Conservation (phyloP, 2,113 vertebrate species). For the Xenopus laevis region DNA sequence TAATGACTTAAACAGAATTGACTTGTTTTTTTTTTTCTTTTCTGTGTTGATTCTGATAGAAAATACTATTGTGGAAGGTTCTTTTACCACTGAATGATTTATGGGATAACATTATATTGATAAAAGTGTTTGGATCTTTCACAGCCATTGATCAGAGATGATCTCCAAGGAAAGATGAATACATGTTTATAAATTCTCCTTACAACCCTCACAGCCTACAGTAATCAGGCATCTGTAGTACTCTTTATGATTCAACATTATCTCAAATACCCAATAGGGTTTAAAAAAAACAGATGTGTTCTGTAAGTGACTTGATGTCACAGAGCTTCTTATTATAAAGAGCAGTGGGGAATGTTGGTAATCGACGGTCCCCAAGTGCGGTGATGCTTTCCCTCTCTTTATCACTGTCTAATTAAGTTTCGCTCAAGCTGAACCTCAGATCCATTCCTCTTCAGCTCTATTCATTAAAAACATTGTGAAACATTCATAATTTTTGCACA, state of each 20-base stretch:
- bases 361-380: conserved; percentile 27
- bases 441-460: conserved; percentile 18
- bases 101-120: too few species aligned
- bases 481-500: neutral
- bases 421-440: conserved; percentile 50
- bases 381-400: conserved; percentile 48
- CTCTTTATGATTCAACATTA: conserved; percentile 43
- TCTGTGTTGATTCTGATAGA: too few species aligned
- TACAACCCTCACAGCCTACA: neutral
- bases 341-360: conserved; percentile 33
- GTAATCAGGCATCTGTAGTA: conserved; percentile 23
- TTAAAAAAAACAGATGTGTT: conserved; percentile 41
- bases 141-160: neutral
- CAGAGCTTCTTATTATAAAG: conserved; percentile 8
- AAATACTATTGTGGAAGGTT: too few species aligned
- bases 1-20: too few species aligned
- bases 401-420: conserved; percentile 53
- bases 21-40: too few species aligned
- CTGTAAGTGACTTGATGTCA: conserved; percentile 38
- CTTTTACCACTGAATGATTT: too few species aligned
- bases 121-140: too few species aligned
- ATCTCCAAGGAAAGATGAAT: neutral
- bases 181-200: neutral
- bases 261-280: conserved; percentile 38
- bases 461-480: conserved; percentile 27